These are phyloP conservation scores for Adela reaumurella DNA, from an alignment of 2,888 invertebrate genomes.

Conservation along the genomic window DNA sequence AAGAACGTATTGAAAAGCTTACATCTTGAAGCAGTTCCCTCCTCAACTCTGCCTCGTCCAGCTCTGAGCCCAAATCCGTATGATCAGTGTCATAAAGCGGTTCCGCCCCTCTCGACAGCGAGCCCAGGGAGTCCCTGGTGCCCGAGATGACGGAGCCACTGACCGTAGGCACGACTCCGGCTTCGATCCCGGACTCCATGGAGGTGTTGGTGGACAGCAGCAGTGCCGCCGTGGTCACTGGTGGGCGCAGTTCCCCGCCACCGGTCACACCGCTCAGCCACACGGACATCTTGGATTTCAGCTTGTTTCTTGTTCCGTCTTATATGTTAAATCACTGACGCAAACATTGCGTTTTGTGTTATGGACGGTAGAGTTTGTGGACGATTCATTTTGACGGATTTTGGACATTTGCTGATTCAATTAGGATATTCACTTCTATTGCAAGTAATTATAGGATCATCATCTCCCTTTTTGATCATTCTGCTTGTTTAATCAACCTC, in stretches of 20 bases:
- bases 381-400: too few species aligned
- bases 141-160: conserved; percentile 61
- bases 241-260: conserved; percentile 29
- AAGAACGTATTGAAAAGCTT: too few species aligned
- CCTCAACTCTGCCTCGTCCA: conserved; percentile 74
- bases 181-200: conserved; percentile 65
- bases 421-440: too few species aligned
- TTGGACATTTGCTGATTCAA: too few species aligned
- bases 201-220: conserved; percentile 48
- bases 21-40: conserved; percentile 78
- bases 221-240: conserved; percentile 30
- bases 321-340: too few species aligned
- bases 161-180: conserved; percentile 68
- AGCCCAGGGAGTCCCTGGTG: conserved; percentile 53
- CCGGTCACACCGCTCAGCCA: conserved; percentile 47
- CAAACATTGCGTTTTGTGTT: too few species aligned
- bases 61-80: conserved; percentile 75
- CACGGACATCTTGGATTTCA: conserved; percentile 31
- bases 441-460: too few species aligned
- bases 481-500: too few species aligned
- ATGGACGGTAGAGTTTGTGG: too few species aligned
- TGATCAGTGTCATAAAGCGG: conserved; percentile 75
- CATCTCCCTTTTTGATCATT: too few species aligned
- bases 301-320: too few species aligned
- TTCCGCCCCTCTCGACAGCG: conserved; percentile 58